Conservation (phyloP, 2,797 vertebrate genomes). For the Heteromormyrus szaboi region DNA sequence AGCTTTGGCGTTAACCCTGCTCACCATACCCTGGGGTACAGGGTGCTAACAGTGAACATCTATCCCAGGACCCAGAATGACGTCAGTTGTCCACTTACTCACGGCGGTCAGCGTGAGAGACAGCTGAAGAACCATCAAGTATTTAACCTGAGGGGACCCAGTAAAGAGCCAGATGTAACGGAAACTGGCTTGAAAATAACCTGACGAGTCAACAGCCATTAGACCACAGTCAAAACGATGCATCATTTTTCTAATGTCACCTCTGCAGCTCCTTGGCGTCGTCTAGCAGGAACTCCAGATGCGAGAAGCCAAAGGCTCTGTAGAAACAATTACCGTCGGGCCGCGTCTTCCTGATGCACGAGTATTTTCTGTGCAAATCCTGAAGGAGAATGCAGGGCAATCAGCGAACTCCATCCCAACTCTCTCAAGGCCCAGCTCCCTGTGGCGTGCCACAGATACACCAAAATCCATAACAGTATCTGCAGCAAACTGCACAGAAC, state of each 20-base stretch:
- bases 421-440: background rate
- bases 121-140: background rate
- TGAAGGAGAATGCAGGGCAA: slow-evolving; percentile 31
- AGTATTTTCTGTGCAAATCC: slow-evolving; percentile 87
- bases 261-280: slow-evolving; percentile 81
- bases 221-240: background rate
- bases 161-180: background rate
- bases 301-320: slow-evolving; percentile 81
- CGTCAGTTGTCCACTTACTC: background rate
- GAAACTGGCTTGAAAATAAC: background rate
- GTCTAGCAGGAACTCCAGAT: slow-evolving; percentile 82
- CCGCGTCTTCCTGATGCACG: slow-evolving; percentile 81
- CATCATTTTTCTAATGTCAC: slow-evolving; percentile 39
- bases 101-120: background rate
- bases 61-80: background rate
- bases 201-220: background rate
- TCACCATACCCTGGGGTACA: background rate
- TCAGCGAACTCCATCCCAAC: background rate
- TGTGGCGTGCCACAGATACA: background rate
- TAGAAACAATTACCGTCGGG: slow-evolving; percentile 94
- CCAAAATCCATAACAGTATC: background rate
- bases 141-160: background rate
- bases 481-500: background rate
- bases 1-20: background rate
- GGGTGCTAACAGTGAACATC: background rate